Evolutionary conservation across 2,888 invertebrate genomes (phyloP).

Genomic region (Lasioglossum pauxillum): DNA sequence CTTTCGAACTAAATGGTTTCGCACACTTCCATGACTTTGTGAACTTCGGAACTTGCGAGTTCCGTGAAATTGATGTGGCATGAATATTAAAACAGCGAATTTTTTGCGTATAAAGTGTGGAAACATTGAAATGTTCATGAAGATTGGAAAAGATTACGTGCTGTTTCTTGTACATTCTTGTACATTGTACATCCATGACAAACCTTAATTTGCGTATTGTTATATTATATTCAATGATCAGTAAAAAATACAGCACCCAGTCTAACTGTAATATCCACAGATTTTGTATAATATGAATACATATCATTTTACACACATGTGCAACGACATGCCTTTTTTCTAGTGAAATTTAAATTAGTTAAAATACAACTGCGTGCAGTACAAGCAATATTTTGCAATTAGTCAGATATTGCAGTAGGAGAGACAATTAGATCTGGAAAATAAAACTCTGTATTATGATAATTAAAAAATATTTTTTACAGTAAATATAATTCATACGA

Average conservation of each 20-base stretch:
- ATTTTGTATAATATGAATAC: not conserved
- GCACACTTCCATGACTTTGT: no score
- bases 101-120: not conserved
- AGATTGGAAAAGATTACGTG: not conserved
- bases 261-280: not conserved
- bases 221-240: no score
- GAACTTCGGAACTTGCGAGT: not conserved
- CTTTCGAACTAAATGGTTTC: not conserved
- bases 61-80: not conserved
- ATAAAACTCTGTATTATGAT: not conserved
- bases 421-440: not conserved
- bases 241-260: no score
- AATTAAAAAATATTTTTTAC: not conserved
- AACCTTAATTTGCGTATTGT: no score
- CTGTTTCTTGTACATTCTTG: no score
- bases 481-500: not conserved
- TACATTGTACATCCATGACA: no score
- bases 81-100: not conserved
- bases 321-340: not conserved
- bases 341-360: not conserved
- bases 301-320: not conserved
- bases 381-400: not conserved
- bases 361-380: not conserved
- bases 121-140: not conserved
- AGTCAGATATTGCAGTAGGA: not conserved